Percentiles rank a stretch among this genome's conserved stretches.
Evolutionary conservation across 2,113 vertebrate genomes (phyloP).

Genomic region (Syngnathoides biaculeatus): DNA sequence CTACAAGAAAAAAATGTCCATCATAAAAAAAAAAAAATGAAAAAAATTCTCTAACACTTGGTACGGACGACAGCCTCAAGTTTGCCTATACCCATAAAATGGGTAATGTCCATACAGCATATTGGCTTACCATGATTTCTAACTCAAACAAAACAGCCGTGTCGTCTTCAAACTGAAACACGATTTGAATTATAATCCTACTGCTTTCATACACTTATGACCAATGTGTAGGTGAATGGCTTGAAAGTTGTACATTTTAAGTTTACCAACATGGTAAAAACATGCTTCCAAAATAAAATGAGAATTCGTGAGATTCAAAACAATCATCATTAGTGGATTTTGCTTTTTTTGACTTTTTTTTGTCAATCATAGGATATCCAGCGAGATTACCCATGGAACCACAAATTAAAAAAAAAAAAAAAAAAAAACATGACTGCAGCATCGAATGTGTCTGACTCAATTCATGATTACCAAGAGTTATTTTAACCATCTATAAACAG

Average conservation of each 20-base stretch:
- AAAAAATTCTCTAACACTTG: constrained; percentile 68
- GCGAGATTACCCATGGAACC: no score
- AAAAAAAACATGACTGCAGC: no score
- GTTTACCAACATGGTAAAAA: not conserved
- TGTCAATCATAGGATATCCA: no score
- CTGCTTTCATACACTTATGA: not conserved
- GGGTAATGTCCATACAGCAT: not conserved
- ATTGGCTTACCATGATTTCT: not conserved
- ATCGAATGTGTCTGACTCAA: no score
- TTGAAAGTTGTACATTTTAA: no score
- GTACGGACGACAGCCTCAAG: not conserved
- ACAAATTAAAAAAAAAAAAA: no score
- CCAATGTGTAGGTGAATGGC: not conserved
- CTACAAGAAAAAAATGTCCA: constrained; percentile 95
- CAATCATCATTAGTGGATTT: no score
- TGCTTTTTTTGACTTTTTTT: no score
- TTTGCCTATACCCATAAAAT: not conserved
- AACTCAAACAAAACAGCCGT: not conserved
- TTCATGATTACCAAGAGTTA: no score
- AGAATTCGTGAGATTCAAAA: not conserved
- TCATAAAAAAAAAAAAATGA: constrained; percentile 80
- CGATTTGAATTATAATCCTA: not conserved
- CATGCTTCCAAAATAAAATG: not conserved
- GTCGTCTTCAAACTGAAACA: not conserved
- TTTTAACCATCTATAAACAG: no score